A percentile compares a stretch with the other conserved stretches of the same genome.
Conservation (phyloP, 23 tunicate genomes). For the Styela clava region DNA sequence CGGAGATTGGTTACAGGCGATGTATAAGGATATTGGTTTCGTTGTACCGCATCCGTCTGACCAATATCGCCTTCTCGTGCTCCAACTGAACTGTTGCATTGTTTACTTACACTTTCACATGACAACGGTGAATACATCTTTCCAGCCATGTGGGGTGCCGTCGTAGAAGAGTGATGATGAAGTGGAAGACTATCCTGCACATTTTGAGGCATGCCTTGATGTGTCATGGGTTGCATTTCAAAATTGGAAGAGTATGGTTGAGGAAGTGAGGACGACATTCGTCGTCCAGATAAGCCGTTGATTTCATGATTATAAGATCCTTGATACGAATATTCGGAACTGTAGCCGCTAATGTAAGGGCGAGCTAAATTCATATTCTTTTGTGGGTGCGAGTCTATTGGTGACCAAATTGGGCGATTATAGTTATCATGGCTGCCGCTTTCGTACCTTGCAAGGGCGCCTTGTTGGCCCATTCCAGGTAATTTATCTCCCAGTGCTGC, state of each 20-base stretch:
- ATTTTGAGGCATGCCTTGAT: conserved; percentile 3
- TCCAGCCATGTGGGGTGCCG: conserved; percentile 7
- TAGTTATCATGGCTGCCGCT: not conserved
- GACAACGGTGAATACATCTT: conserved; percentile 13
- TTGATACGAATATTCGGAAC: conserved; percentile 5
- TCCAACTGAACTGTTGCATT: not conserved
- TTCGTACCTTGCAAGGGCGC: not conserved
- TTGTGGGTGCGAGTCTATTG: conserved; percentile 15
- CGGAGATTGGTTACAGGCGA: conserved; percentile 26
- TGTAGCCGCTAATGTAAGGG: conserved; percentile 12
- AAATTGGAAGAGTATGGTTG: conserved; percentile 5
- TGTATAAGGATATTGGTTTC: conserved; percentile 1
- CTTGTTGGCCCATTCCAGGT: not conserved
- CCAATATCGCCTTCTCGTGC: conserved; percentile 1
- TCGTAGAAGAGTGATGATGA: not conserved
- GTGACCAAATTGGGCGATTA: conserved; percentile 27
- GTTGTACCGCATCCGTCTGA: not conserved
- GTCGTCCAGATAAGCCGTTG: not conserved
- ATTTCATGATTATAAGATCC: conserved; percentile 13
- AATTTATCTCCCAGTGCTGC: not conserved
- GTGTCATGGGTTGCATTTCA: conserved; percentile 16
- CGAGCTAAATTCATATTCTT: not conserved
- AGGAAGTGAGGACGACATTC: not conserved
- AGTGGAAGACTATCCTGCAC: conserved; percentile 4
- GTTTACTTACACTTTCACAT: not conserved